A percentile compares a stretch with the other conserved stretches of the same genome.
Conservation (phyloP, 2,888 invertebrate species). For the Eudasyphora cyanicolor region DNA sequence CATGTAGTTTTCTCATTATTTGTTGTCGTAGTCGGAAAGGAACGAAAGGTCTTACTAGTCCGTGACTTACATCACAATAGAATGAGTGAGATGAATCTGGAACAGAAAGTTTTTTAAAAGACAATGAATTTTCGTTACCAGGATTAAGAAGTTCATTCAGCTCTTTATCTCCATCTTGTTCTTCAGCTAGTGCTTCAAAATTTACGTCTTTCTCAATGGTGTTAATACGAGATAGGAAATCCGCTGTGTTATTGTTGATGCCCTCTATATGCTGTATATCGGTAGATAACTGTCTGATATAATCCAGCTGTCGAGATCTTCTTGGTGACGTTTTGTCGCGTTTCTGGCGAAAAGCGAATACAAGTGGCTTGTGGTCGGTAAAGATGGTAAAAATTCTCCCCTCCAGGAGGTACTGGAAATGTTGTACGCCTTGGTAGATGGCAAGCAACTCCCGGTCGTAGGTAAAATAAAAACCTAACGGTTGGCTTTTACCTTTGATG, state of each 20-base stretch:
- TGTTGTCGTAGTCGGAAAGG: constrained; percentile 22
- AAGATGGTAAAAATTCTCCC: constrained; percentile 71
- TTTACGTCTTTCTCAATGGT: constrained; percentile 29
- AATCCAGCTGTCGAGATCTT: constrained; percentile 62
- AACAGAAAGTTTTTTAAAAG: constrained; percentile 43
- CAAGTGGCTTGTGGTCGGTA: constrained; percentile 70
- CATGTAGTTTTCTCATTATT: constrained; percentile 43
- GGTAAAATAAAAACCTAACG: too few species aligned
- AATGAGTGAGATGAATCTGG: constrained; percentile 21
- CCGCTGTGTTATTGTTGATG: constrained; percentile 43
- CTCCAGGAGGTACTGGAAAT: constrained; percentile 48
- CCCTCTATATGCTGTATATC: constrained; percentile 54
- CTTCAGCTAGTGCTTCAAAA: constrained; percentile 39
- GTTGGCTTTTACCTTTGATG: too few species aligned
- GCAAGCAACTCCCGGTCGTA: constrained; percentile 52
- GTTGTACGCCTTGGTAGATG: constrained; percentile 45
- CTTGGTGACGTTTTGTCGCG: constrained; percentile 54
- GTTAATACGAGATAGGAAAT: constrained; percentile 53
- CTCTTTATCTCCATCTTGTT: constrained; percentile 49
- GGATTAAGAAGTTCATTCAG: neutral
- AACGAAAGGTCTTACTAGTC: constrained; percentile 46
- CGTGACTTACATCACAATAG: constrained; percentile 49
- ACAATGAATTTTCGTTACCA: constrained; percentile 27
- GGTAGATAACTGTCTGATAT: constrained; percentile 57
- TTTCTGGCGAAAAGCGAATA: constrained; percentile 52